Base-by-base conservation (phyloP, 1,140 invertebrate species). In the Drosophila pandora region DNA sequence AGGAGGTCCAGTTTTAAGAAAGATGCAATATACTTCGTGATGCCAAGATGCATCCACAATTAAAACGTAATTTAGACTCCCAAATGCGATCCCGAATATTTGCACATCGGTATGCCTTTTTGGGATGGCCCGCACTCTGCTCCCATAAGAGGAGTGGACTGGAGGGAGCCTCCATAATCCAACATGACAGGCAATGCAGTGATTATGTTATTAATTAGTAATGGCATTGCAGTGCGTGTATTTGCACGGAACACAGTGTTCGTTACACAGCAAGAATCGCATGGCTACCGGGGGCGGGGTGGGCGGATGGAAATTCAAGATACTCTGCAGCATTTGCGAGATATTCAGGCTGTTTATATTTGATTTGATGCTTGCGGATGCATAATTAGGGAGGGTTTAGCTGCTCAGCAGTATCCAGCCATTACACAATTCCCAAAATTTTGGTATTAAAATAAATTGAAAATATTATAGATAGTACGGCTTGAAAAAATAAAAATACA, bases 131-230 rank as follows among this genome's bases (percentile, higher is more conserved):
- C 12, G 34, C 34, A 4, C 1, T 37, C 12, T 10, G 34, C 10
- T 37, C 10, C 34, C 34, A n/a, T 12, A n/a, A 2, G 10, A n/a
- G 34, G 34, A 37, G 10, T n/a, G 34, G 34, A 5, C 41, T 17
- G n/a, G 3, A 6, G 6, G n/a, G 9, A 5, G 5, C 13, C 13
- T 21, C 41, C 41, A n/a, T 37, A 37, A 43, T 47, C 17, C 43
- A 21, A 58, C 60, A 68, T 78, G 77, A 75, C 82, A 87, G 49
- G 55, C 68, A 85, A 67, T 61, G 56, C 78, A 82, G 74, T 87
- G 82, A 82, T 85, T 85, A 82, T 82, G 74, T 87, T 85, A 85
- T 87, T 81, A 85, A 85, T 87, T 85, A 87, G 58, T 75, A 82
- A 87, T 87, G 62, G 59, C 74, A 85, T 65, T 67, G 83, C 79